These are phyloP conservation scores for Megaptera novaeangliae DNA, from an alignment of 2,113 vertebrate species.

Conservation along the genomic window DNA sequence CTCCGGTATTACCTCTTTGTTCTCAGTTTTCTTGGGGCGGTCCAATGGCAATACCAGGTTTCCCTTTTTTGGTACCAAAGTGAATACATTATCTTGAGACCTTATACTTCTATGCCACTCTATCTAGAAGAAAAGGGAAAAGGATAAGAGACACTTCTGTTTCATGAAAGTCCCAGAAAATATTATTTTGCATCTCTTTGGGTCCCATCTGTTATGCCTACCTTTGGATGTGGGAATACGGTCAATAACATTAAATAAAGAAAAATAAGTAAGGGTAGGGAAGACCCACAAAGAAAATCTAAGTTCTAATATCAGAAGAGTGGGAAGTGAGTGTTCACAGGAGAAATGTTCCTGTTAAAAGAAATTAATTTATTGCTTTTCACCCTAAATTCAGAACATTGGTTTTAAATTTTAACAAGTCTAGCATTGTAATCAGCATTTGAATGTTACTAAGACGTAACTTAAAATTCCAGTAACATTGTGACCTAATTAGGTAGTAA, in stretches of 20 bases:
- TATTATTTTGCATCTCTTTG: not conserved
- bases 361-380: not conserved
- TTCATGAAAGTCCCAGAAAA: not conserved
- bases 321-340: not conserved
- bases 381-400: not conserved
- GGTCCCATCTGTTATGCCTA: not conserved
- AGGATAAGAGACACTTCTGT: not conserved
- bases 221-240: not conserved
- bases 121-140: not conserved
- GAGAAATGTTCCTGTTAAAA: not conserved
- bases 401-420: constrained; percentile 15
- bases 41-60: not conserved
- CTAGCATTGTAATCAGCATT: not conserved
- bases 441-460: not conserved
- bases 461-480: constrained; percentile 17
- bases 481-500: not conserved
- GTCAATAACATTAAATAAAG: not conserved
- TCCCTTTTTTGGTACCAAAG: not conserved
- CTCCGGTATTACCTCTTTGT: not conserved
- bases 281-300: not conserved
- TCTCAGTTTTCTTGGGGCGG: not conserved
- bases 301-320: not conserved
- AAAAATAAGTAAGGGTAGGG: not conserved
- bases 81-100: not conserved
- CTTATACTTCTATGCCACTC: not conserved